A percentile compares a stretch with the other conserved stretches of the same genome.
phyloP scores from a whole-genome alignment of 2,797 vertebrate genomes.

The Pseudomugil gertrudae region DNA sequence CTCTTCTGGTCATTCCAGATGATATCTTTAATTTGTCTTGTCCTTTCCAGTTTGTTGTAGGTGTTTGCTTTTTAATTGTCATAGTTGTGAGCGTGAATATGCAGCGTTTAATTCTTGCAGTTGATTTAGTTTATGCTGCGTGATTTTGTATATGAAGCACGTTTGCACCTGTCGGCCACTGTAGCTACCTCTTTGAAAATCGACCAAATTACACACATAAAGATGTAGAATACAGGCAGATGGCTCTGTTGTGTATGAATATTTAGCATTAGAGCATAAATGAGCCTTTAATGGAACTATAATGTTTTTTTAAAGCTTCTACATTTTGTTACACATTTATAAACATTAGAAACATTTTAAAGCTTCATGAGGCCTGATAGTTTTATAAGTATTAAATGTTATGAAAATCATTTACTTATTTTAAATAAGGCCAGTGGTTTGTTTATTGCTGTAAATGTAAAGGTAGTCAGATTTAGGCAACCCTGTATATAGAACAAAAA shows the following conservation, averaged over 20 bases:
- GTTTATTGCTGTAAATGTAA: too few relatives aligned
- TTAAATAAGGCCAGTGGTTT: neutral
- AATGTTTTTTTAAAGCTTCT: neutral
- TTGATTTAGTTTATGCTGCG: too few relatives aligned
- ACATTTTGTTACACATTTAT: neutral
- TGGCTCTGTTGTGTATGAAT: neutral
- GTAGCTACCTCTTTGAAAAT: neutral
- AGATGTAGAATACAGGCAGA: neutral
- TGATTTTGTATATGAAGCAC: too few relatives aligned
- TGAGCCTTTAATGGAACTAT: neutral
- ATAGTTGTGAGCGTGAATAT: too few relatives aligned
- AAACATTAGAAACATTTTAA: neutral
- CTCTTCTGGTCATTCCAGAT: too few relatives aligned
- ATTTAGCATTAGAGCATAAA: neutral
- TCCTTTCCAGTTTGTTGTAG: too few relatives aligned
- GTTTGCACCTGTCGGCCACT: too few relatives aligned
- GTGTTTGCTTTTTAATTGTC: too few relatives aligned
- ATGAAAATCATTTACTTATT: neutral
- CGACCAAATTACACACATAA: neutral
- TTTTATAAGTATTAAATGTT: too few relatives aligned
- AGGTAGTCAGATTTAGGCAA: neutral
- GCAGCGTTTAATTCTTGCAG: too few relatives aligned
- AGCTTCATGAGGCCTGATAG: neutral
- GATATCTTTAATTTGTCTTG: too few relatives aligned
- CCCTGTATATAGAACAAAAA: neutral